phyloP scores from a whole-genome alignment of 2,113 vertebrate genomes.

The Pseudorectes ferrugineus region DNA sequence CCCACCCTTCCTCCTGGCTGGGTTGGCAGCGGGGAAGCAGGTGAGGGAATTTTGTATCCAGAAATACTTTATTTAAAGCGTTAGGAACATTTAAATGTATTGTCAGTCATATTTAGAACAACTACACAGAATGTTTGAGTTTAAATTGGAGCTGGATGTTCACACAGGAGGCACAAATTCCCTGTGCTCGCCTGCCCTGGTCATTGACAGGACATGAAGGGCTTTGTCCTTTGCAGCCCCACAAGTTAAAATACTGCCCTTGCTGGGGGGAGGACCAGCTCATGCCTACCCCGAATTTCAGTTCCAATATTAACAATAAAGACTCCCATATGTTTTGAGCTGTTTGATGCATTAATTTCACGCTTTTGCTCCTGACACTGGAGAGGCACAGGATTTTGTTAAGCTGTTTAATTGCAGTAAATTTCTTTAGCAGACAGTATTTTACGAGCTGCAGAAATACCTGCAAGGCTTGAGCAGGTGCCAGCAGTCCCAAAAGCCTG shows the following conservation, averaged over 20 bases:
- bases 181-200: neutral
- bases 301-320: neutral
- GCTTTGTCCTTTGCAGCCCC: neutral
- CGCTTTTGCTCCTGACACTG: neutral
- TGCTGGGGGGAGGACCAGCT: neutral
- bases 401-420: neutral
- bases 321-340: neutral
- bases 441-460: neutral
- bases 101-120: neutral
- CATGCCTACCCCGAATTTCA: neutral
- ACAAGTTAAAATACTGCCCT: neutral
- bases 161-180: neutral
- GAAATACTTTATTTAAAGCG: neutral
- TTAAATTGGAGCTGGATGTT: neutral
- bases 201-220: accelerated
- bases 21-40: neutral
- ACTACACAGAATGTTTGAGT: accelerated
- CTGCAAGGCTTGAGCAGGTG: neutral
- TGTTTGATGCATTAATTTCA: neutral
- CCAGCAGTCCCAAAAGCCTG: neutral
- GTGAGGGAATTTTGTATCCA: neutral
- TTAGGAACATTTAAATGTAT: neutral
- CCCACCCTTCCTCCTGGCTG: neutral
- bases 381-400: neutral
- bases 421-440: neutral